A percentile compares a stretch with the other conserved stretches of the same genome.
phyloP scores from a whole-genome alignment of 30 jellyfish, hydroid and myxozoan species.

The Catostylus mosaicus region DNA sequence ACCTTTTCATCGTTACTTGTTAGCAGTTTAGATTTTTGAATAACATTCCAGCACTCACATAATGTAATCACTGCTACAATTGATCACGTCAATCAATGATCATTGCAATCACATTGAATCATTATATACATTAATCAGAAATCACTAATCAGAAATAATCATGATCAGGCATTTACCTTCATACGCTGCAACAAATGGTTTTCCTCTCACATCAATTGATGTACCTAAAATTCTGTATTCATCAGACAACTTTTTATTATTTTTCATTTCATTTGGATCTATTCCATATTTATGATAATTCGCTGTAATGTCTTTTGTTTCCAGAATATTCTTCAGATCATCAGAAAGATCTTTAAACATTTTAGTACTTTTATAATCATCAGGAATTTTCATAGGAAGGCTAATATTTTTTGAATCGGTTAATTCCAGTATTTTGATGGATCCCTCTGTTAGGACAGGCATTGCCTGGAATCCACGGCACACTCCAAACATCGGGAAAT shows the following conservation, averaged over 20 bases:
- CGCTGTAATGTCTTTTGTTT: slow-evolving; percentile 49
- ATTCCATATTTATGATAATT: slow-evolving; percentile 75
- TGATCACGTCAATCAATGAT: no score
- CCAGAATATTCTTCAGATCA: slow-evolving; percentile 40
- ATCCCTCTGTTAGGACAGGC: slow-evolving; percentile 60
- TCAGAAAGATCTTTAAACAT: slow-evolving; percentile 58
- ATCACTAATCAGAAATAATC: neutral
- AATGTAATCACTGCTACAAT: no score
- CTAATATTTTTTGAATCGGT: slow-evolving; percentile 51
- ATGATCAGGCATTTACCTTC: slow-evolving; percentile 62
- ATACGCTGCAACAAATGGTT: slow-evolving; percentile 52
- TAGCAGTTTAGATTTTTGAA: no score
- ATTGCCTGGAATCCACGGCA: slow-evolving; percentile 86
- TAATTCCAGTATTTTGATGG: slow-evolving; percentile 20
- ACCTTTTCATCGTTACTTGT: no score
- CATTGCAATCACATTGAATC: neutral
- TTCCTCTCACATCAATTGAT: slow-evolving; percentile 51
- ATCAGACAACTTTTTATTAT: slow-evolving; percentile 6
- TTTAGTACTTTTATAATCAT: slow-evolving; percentile 46
- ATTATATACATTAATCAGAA: neutral
- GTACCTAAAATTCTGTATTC: slow-evolving; percentile 56
- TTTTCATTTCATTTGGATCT: slow-evolving; percentile 38
- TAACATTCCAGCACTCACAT: no score
- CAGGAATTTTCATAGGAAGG: slow-evolving; percentile 58
- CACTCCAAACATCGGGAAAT: slow-evolving; percentile 71